Evolutionary conservation across 2,113 vertebrate genomes (phyloP).

Genomic region (Ceyx cyanopectus): DNA sequence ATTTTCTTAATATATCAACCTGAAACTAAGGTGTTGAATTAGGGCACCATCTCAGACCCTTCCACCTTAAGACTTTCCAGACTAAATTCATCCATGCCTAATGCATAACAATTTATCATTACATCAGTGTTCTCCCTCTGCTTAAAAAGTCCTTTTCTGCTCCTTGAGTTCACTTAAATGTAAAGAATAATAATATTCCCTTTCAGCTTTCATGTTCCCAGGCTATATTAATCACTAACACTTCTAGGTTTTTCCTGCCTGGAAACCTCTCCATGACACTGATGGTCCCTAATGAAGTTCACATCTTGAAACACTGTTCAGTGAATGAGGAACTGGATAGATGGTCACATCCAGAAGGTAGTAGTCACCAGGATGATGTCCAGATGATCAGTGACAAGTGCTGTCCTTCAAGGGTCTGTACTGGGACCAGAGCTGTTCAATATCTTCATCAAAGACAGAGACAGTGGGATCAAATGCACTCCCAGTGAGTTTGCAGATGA

Average conservation of each 20-base stretch:
- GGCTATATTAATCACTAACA: background rate
- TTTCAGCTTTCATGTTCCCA: background rate
- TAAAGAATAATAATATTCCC: background rate
- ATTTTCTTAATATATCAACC: background rate
- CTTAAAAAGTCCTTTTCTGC: background rate
- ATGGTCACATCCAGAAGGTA: background rate
- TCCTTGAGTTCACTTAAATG: background rate
- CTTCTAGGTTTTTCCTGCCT: background rate
- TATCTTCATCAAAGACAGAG: background rate
- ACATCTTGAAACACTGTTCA: background rate
- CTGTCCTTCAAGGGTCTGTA: background rate
- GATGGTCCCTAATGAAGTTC: background rate
- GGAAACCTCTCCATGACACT: background rate
- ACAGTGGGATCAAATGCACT: background rate
- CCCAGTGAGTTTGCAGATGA: background rate
- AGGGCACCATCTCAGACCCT: background rate
- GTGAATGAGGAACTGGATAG: background rate
- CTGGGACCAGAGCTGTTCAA: background rate
- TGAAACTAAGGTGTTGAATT: background rate
- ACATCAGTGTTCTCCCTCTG: background rate
- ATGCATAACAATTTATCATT: background rate
- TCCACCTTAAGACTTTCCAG: background rate
- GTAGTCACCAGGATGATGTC: background rate
- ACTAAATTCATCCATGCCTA: background rate
- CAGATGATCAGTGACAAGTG: background rate